A percentile compares a stretch with the other conserved stretches of the same genome.
These are phyloP conservation scores for Microctenopoma stevenorrisi DNA, from an alignment of 2,797 vertebrate species.

Conservation along the genomic window DNA sequence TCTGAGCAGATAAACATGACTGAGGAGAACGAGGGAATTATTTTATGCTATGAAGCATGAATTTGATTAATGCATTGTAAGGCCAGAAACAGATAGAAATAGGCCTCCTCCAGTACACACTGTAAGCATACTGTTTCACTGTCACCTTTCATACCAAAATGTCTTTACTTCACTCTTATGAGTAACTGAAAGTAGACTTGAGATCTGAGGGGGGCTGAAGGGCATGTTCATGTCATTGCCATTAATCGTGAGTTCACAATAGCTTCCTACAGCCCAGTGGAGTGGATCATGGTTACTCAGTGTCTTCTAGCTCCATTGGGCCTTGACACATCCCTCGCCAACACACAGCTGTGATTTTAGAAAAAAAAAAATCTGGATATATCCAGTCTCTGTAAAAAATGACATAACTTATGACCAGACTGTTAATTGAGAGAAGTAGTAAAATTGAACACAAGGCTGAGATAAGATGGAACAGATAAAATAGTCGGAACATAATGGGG, in stretches of 20 bases:
- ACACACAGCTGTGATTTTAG: slow-evolving; percentile 24
- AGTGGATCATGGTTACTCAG: slow-evolving; percentile 65
- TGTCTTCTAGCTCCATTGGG: slow-evolving; percentile 43
- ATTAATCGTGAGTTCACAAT: slow-evolving; percentile 69
- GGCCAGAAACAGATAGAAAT: slow-evolving; percentile 2
- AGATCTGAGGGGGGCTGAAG: slow-evolving; percentile 52
- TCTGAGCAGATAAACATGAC: slow-evolving; percentile 37
- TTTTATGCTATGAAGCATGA: slow-evolving; percentile 16
- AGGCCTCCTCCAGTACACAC: not conserved
- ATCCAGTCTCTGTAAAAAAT: slow-evolving; percentile 14
- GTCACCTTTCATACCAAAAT: slow-evolving; percentile 32
- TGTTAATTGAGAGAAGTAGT: slow-evolving; percentile 22
- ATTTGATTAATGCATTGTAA: slow-evolving; percentile 18
- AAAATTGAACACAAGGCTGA: not conserved
- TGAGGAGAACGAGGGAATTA: slow-evolving; percentile 22
- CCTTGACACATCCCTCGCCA: slow-evolving; percentile 24
- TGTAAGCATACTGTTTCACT: slow-evolving; percentile 9
- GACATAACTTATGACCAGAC: slow-evolving; percentile 18
- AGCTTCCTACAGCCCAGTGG: slow-evolving; percentile 57
- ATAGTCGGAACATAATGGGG: too few species aligned
- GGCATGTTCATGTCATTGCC: slow-evolving; percentile 46
- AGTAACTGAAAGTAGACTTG: slow-evolving; percentile 39
- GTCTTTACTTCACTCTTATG: slow-evolving; percentile 34
- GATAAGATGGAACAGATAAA: slow-evolving; percentile 7
- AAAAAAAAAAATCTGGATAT: not conserved